Evolutionary conservation across 2,888 invertebrate genomes (phyloP).

Genomic region (Gerris lacustris): DNA sequence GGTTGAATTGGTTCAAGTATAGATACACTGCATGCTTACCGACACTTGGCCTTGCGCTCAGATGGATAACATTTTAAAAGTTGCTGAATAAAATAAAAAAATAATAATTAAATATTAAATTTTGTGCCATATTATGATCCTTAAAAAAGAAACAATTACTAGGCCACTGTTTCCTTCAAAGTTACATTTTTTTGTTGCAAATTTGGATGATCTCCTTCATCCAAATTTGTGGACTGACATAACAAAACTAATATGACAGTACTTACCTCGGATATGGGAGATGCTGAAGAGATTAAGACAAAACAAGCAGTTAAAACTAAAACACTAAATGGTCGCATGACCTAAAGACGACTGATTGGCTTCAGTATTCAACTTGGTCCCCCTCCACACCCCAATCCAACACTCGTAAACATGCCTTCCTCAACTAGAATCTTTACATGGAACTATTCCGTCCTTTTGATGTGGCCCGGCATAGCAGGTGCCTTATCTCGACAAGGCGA

Average conservation of each 20-base stretch:
- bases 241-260: neutral
- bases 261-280: neutral
- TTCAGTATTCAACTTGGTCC: neutral
- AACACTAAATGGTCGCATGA: conserved; percentile 1
- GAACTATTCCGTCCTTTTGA: neutral
- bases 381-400: neutral
- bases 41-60: no score
- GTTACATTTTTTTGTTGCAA: no score
- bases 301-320: neutral
- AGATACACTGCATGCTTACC: no score
- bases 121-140: neutral
- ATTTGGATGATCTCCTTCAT: no score
- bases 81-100: no score
- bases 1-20: no score
- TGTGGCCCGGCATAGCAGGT: neutral
- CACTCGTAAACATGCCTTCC: neutral
- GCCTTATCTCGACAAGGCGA: neutral
- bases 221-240: neutral
- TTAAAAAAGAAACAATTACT: neutral
- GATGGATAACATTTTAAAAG: no score
- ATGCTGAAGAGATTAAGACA: neutral
- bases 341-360: neutral
- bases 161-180: neutral
- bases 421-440: neutral
- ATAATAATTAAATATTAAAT: no score